These are phyloP conservation scores for Volucella inflata DNA, from an alignment of 2,888 invertebrate genomes.

Conservation along the genomic window DNA sequence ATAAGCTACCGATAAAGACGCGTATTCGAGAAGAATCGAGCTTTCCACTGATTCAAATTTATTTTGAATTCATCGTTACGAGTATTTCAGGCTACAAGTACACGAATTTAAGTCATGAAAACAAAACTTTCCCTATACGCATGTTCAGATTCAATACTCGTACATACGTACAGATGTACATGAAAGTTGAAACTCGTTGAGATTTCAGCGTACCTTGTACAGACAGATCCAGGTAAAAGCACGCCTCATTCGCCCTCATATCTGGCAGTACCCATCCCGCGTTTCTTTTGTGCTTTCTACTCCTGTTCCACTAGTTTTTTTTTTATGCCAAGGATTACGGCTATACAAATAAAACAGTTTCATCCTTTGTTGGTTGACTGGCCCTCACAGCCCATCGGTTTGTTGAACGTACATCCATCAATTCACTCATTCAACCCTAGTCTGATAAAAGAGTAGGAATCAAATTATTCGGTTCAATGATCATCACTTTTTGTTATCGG, in stretches of 20 bases:
- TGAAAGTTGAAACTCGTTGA: conserved; percentile 10
- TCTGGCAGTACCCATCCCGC: conserved; percentile 38
- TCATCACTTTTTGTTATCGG: conserved; percentile 79
- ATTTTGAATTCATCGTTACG: too few relatives aligned
- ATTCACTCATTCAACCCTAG: conserved; percentile 71
- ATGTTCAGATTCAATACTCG: too few relatives aligned
- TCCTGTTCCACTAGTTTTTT: conserved; percentile 47
- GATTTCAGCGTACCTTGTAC: not conserved
- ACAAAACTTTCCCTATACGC: too few relatives aligned
- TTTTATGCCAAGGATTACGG: conserved; percentile 66
- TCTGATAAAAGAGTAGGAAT: conserved; percentile 78
- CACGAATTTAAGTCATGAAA: too few relatives aligned
- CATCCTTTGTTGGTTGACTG: conserved; percentile 72
- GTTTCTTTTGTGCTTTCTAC: conserved; percentile 32
- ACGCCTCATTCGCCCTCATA: not conserved
- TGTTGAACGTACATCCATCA: conserved; percentile 73
- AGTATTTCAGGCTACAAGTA: too few relatives aligned
- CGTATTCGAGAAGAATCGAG: too few relatives aligned
- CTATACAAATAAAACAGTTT: conserved; percentile 74
- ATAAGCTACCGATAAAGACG: too few relatives aligned
- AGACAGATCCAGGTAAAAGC: conserved; percentile 33
- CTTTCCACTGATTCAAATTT: too few relatives aligned
- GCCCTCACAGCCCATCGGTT: conserved; percentile 72
- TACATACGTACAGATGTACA: too few relatives aligned
- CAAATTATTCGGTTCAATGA: conserved; percentile 83